Base-by-base conservation (phyloP, 2,888 invertebrate genomes). In the Neocrepidodera transversa region DNA sequence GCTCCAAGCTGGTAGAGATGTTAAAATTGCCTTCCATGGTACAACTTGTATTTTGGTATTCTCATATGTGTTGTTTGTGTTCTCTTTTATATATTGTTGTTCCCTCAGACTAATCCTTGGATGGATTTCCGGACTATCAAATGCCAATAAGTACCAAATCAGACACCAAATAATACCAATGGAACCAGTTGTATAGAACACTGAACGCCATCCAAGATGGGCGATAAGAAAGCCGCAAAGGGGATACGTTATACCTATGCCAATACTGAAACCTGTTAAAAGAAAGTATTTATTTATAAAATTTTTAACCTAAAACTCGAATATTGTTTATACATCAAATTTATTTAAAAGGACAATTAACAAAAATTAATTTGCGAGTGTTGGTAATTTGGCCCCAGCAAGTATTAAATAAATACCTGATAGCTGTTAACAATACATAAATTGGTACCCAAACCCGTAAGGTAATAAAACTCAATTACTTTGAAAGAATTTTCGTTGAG, bases 181-280 rank as follows among this genome's bases (percentile, higher is more conserved):
- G 18, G 83, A 82, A 2, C 89, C 89, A 4, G 88, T 89, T 8
- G 87, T 87, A 75, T 88, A 89, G 78, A 89, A 89, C 7, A 88
- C 87, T 16, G 83, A 81, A 8, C 85, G 81, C 89, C 89, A 89
- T 50, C 88, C 88, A 57, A 84, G 84, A 63, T 85, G 82, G 28
- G 86, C 85, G 66, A 88, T 88, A 67, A 89, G 81, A 74, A 87
- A 87, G 30, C 89, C 89, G 71, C 87, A 87, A 35, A 89, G 77
- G 10, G 87, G 87, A 76, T 89, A 89, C 26, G 88, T 89, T 68
- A 89, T 76, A 6, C 89, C 89, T 65, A 89, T 89, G 17, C 89
- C 89, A 71, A 89, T 87, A 74, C 88, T 88, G 80, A 89, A 89
- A 72, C 89, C 87, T 84, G 78, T 68, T 74, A 62, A 58, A 50